Evolutionary conservation across 2,888 invertebrate species (phyloP).

Genomic region (Rotaria socialis): DNA sequence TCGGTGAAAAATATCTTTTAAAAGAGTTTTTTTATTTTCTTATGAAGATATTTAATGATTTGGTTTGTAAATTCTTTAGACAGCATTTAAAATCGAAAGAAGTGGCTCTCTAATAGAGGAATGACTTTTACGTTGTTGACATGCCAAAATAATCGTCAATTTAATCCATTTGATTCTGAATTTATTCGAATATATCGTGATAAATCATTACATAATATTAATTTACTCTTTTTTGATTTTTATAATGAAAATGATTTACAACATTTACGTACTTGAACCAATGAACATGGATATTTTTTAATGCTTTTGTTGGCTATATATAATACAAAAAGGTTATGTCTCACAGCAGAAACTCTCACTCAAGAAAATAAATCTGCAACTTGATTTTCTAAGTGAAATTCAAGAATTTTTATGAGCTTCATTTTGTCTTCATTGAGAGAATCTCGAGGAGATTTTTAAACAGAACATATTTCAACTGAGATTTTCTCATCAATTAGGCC

Average conservation of each 20-base stretch:
- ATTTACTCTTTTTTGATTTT: conserved; percentile 83
- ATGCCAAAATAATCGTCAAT: conserved; percentile 65
- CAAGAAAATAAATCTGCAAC: too few species aligned
- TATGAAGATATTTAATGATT: background rate
- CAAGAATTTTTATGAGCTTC: too few species aligned
- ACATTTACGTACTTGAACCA: conserved; percentile 50
- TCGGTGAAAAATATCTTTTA: conserved; percentile 79
- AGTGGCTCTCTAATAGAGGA: conserved; percentile 75
- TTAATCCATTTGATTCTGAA: conserved; percentile 70
- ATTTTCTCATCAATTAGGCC: too few species aligned
- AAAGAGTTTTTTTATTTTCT: background rate
- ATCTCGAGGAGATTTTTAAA: too few species aligned
- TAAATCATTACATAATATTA: conserved; percentile 41
- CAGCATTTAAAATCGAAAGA: conserved; percentile 80
- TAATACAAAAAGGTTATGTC: too few species aligned
- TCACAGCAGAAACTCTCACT: too few species aligned
- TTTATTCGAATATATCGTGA: conserved; percentile 52
- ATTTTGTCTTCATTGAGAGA: too few species aligned
- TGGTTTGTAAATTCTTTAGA: conserved; percentile 60
- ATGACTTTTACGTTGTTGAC: conserved; percentile 85
- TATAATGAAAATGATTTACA: conserved; percentile 61
- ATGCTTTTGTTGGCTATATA: background rate
- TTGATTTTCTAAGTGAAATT: too few species aligned
- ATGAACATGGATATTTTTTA: background rate
- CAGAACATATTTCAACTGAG: too few species aligned